phyloP scores from a whole-genome alignment of 2,113 vertebrate species.

The Zootoca vivipara region DNA sequence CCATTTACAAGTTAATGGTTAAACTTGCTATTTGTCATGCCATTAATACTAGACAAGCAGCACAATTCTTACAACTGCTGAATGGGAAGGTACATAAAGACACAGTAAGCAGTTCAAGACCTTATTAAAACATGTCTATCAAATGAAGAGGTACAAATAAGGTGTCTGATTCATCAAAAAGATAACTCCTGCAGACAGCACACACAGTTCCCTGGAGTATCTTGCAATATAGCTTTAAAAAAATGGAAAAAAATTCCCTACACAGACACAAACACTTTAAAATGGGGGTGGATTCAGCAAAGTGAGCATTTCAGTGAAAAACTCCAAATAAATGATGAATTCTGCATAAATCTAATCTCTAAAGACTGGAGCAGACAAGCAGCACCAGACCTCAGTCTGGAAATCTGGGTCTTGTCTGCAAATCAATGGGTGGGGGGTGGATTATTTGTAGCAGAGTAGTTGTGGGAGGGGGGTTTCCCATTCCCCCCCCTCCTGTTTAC shows the following conservation, averaged over 20 bases:
- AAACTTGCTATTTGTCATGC: conserved; percentile 81
- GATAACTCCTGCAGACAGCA: conserved; percentile 62
- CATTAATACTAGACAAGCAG: conserved; percentile 78
- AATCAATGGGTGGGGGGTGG: background rate
- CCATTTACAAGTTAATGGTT: conserved; percentile 83
- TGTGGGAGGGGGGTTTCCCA: background rate
- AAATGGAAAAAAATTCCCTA: conserved; percentile 59
- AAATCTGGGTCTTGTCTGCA: background rate
- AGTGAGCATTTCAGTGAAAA: conserved; percentile 46
- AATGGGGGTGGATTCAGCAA: conserved; percentile 45
- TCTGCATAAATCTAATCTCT: background rate
- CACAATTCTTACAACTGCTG: conserved; percentile 78
- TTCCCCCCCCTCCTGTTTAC: background rate
- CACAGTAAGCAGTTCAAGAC: conserved; percentile 78
- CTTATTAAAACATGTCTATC: conserved; percentile 79
- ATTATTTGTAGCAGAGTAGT: background rate
- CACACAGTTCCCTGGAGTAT: background rate
- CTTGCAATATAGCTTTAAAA: background rate
- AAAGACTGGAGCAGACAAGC: background rate
- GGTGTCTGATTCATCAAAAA: conserved; percentile 77
- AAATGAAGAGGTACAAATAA: conserved; percentile 82
- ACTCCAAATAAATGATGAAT: conserved; percentile 25
- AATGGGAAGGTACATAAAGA: conserved; percentile 80
- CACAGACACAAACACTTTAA: conserved; percentile 56
- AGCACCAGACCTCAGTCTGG: background rate